Evolutionary conservation across 2,113 vertebrate genomes (phyloP).

Genomic region (Trematomus loennbergii): DNA sequence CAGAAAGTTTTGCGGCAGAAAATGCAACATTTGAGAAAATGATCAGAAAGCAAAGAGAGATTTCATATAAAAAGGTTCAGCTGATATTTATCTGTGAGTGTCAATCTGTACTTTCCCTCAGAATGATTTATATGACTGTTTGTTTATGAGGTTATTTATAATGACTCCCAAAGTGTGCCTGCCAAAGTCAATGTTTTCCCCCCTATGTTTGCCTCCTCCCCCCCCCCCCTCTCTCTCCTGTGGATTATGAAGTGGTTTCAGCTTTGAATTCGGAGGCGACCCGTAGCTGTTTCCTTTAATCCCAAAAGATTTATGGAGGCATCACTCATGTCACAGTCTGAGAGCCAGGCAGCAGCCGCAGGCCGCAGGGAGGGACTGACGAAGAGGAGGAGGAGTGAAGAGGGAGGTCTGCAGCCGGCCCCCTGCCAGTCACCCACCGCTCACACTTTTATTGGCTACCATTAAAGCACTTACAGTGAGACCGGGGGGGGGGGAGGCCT

Average conservation of each 20-base stretch:
- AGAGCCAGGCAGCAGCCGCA: conserved; percentile 30
- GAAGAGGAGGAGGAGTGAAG: conserved; percentile 12
- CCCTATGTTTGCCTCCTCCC: not conserved
- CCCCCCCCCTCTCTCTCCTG: conserved; percentile 10
- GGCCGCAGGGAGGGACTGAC: conserved; percentile 36
- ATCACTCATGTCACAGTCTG: conserved; percentile 10
- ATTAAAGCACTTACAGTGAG: conserved; percentile 67
- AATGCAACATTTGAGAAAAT: conserved; percentile 42
- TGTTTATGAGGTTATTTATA: conserved; percentile 46
- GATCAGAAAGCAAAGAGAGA: conserved; percentile 55
- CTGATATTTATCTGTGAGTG: conserved; percentile 37
- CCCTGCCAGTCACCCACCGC: conserved; percentile 54
- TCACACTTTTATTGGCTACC: conserved; percentile 59
- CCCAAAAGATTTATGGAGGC: conserved; percentile 63
- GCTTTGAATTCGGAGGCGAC: conserved; percentile 59
- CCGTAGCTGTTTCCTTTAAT: conserved; percentile 63
- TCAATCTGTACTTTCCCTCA: conserved; percentile 26
- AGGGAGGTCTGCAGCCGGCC: conserved; percentile 42
- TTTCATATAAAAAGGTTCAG: conserved; percentile 36
- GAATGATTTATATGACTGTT: conserved; percentile 34
- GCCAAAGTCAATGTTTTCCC: conserved; percentile 42
- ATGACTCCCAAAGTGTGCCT: conserved; percentile 3
- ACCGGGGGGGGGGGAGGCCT: conserved; percentile 33
- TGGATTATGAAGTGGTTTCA: conserved; percentile 69
- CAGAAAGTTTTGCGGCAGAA: too few relatives aligned